Base-by-base conservation (phyloP, 2,888 invertebrate genomes). In the Shargacucullia verbasci region DNA sequence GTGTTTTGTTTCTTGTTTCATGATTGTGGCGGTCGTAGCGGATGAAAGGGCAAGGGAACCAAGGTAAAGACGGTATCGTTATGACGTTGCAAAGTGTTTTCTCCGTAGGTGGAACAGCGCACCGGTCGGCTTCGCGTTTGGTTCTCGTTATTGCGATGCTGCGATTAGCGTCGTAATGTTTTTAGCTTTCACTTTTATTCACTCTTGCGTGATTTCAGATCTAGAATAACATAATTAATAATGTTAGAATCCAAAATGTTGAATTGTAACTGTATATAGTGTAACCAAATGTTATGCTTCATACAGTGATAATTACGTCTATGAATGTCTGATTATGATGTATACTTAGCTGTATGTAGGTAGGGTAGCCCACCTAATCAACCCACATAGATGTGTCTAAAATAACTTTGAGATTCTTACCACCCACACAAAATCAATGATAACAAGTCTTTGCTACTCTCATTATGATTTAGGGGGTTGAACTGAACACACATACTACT, bases 31-130 rank as follows among this genome's bases (percentile, higher is more conserved):
- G 80, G 84, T 85, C 88, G 78, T 92, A 97, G 97, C 97, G 96
- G 96, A 96, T 97, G 96, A 97, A 97, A 96, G 96, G 96, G 95
- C 96, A 96, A 95, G 96, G 96, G 95, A 96, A 96, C 94, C 96
- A 96, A 96, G 96, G 96, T 96, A 95, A 92, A 85, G 84, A 85
- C 83, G 75, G 73, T 72, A 83, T 81, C 81, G 82, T 85, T 90
- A 83, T 94, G 93, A 93, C 93, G 94, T 94, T 90, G 93, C 91
- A 90, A 70, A 75, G 86, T 89, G 90, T 91, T 91, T 89, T 91
- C 86, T 86, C 83, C 78, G 82, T 84, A 86, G 82, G 81, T 83
- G 80, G 80, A 82, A 81, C 76, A 84, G 84, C 54, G 67, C 79
- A 89, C 92, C 92, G 92, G 92, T 88, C 88, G 86, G 86, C 87